Evolutionary conservation across 1,140 invertebrate genomes (phyloP).

Genomic region (Brachionus plicatilis): DNA sequence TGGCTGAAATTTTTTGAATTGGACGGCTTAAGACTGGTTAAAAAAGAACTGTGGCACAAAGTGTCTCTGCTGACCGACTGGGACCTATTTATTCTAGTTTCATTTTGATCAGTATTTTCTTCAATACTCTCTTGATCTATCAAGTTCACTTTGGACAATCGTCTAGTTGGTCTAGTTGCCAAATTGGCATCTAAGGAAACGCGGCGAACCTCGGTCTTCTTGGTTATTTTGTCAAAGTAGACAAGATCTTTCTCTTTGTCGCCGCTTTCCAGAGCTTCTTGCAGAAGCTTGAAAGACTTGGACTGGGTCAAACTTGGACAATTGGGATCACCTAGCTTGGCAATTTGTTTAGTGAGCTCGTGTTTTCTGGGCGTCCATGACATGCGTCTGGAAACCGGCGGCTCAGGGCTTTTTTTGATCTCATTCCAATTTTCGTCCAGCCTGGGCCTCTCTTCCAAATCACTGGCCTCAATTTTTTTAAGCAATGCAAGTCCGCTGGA

Average conservation of each 20-base stretch:
- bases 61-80: background rate
- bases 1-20: background rate
- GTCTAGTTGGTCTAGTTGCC: background rate
- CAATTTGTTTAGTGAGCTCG: background rate
- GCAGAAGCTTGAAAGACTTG: background rate
- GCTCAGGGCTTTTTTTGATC: background rate
- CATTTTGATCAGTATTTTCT: constrained; percentile 9
- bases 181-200: background rate
- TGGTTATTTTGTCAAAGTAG: background rate
- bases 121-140: background rate
- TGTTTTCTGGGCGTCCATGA: background rate
- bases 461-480: background rate
- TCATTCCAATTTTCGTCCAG: background rate
- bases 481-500: background rate
- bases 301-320: background rate
- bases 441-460: background rate
- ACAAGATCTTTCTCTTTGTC: background rate
- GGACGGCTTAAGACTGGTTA: background rate
- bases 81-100: background rate
- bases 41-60: background rate
- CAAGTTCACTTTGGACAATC: background rate
- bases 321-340: background rate
- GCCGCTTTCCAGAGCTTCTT: background rate
- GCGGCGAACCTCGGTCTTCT: background rate
- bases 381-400: background rate